These are phyloP conservation scores for Scaptomyza cyrtandrae DNA, from an alignment of 2,888 invertebrate genomes.

Conservation along the genomic window DNA sequence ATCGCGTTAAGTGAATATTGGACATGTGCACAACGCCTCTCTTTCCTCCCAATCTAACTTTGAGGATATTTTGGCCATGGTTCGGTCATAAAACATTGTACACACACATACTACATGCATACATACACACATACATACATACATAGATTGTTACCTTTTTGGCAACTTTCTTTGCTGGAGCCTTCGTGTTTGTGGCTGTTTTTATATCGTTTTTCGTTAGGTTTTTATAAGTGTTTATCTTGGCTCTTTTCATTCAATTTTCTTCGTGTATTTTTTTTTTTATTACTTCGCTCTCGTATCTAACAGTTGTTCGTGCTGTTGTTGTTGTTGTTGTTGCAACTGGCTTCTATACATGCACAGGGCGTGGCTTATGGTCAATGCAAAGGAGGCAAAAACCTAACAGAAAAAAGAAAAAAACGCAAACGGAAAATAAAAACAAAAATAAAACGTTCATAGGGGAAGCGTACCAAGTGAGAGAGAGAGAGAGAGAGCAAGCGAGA, in stretches of 20 bases:
- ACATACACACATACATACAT: constrained; percentile 8
- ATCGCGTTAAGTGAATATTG: constrained; percentile 80
- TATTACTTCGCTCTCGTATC: constrained; percentile 59
- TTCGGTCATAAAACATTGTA: constrained; percentile 59
- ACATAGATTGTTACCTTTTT: constrained; percentile 70
- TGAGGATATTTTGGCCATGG: constrained; percentile 8
- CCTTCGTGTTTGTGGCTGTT: constrained; percentile 58
- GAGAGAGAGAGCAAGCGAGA: constrained; percentile 34
- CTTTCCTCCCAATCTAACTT: not conserved
- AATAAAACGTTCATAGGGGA: constrained; percentile 60
- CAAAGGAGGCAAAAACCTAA: constrained; percentile 52
- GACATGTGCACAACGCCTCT: constrained; percentile 65
- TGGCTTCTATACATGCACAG: constrained; percentile 76
- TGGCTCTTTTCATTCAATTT: constrained; percentile 74
- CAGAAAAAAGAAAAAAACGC: constrained; percentile 28
- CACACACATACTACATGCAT: too few species aligned
- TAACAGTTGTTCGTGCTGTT: constrained; percentile 75
- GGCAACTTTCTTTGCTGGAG: constrained; percentile 63
- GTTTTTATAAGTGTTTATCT: constrained; percentile 75
- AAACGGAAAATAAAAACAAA: constrained; percentile 20
- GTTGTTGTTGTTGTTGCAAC: constrained; percentile 66
- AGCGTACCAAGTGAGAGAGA: constrained; percentile 43
- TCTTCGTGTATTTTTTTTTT: constrained; percentile 37
- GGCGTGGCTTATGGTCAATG: constrained; percentile 83
- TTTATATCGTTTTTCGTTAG: constrained; percentile 71